Evolutionary conservation across 2,113 vertebrate species (phyloP), one percentile per base, ranked within the genome.

Genomic region (Grammomys dolichurus): DNA sequence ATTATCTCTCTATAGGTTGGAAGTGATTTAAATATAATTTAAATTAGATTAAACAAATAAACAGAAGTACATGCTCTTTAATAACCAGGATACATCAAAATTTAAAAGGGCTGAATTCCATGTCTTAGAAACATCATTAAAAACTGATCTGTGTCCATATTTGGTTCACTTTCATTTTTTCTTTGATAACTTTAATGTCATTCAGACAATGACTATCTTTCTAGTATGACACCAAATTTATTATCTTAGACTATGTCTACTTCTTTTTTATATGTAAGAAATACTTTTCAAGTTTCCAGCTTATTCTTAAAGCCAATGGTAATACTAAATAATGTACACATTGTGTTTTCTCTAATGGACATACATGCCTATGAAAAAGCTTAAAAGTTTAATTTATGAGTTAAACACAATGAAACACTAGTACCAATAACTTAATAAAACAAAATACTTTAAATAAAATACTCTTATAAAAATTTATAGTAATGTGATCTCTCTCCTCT

Each of bases 21-120:
- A 93, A 70, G 9, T 26, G 75, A 95, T 3, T n/a, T 72, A 67
- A n/a, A 91, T 84, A 63, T 48, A 46, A 94, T 67, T 14, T 82
- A 70, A 88, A 48, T 12, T 73, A 26, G 2, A 87, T 46, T 67
- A 60, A 87, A 51, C 16, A 73, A 91, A 63, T 85, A 24, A 58
- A 63, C 5, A 67, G 92, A 93, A 69, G 72, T 56, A 4, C 72
- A 82, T 24, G 33, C 11, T 77, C 2, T 20, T 9, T n/a, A 69
- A 54, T 88, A 46, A 22, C 40, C 1, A 75, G 10, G 22, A 75
- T 40, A 3, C 16, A 73, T 3, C 28, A 16, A 7, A 11, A 28
- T 43, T 72, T 33, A 85, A 81, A 82, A 51, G n/a, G 63, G 3
- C 5, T 72, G 26, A 28, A 76, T 60, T 77, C 4, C 24, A 5